phyloP scores from a whole-genome alignment of 1,140 invertebrate genomes.

The Tetramorium alpestre region DNA sequence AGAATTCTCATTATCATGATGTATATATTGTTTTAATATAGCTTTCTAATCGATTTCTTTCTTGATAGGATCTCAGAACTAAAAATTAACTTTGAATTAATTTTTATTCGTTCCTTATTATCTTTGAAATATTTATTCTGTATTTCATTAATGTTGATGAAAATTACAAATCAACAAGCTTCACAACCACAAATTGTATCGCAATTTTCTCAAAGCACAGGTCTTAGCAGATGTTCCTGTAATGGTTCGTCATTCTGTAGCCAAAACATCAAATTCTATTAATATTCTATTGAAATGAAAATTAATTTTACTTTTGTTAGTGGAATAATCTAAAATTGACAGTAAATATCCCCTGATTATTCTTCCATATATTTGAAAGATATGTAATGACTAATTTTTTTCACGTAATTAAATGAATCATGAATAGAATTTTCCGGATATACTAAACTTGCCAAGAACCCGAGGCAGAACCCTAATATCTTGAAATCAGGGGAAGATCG shows the following conservation, averaged over 20 bases:
- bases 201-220: not conserved
- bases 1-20: slow-evolving; percentile 9
- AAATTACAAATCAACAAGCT: not conserved
- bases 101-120: not conserved
- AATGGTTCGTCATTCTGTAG: not conserved
- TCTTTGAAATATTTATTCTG: slow-evolving; percentile 3
- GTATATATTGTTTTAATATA: not conserved
- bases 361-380: not conserved
- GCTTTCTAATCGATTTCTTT: not conserved
- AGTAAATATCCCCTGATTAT: not conserved
- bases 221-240: not conserved
- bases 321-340: not conserved
- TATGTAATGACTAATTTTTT: not conserved
- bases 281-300: not conserved
- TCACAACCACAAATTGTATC: not conserved
- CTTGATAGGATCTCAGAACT: not conserved
- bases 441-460: not conserved
- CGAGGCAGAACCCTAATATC: not conserved
- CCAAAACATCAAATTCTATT: not conserved
- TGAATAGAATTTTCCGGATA: not conserved
- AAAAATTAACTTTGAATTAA: not conserved
- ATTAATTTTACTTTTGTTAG: not conserved
- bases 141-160: not conserved
- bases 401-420: not conserved
- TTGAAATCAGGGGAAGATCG: not conserved